A percentile compares a stretch with the other conserved stretches of the same genome.
Evolutionary conservation across 2,888 invertebrate species (phyloP).

Genomic region (Perithous albicinctus): DNA sequence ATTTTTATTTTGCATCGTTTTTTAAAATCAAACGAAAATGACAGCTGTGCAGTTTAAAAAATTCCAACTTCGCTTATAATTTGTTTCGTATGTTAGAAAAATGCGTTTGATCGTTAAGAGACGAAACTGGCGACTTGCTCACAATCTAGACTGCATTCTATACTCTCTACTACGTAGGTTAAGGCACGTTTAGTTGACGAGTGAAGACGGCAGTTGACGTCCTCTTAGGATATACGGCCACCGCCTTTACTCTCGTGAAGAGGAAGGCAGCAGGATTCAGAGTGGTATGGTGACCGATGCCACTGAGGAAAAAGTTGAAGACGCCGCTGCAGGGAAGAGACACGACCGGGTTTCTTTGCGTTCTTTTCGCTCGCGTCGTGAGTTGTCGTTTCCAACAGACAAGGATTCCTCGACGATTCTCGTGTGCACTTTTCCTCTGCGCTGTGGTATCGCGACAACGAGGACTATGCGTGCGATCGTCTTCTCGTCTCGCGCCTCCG

Average conservation of each 20-base stretch:
- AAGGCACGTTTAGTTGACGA: slow-evolving; percentile 44
- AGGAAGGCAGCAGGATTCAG: slow-evolving; percentile 43
- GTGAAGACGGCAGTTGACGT: slow-evolving; percentile 33
- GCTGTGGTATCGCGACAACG: slow-evolving; percentile 28
- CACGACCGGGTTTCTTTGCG: slow-evolving; percentile 62
- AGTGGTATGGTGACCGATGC: slow-evolving; percentile 44
- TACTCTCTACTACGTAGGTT: slow-evolving; percentile 2
- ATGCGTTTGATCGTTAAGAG: neutral
- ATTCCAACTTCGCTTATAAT: neutral
- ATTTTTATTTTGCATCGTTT: no score
- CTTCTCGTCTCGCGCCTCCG: slow-evolving; percentile 44
- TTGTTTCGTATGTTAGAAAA: neutral
- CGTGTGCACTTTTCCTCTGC: slow-evolving; percentile 16
- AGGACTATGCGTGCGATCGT: slow-evolving; percentile 2
- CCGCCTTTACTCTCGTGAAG: slow-evolving; percentile 14
- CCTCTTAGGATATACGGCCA: slow-evolving; percentile 29
- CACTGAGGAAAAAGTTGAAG: slow-evolving; percentile 69
- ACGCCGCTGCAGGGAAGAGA: slow-evolving; percentile 48
- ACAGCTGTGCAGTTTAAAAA: neutral
- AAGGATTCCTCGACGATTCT: slow-evolving; percentile 44
- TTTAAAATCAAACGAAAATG: no score
- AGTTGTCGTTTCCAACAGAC: slow-evolving; percentile 45
- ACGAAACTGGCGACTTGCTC: neutral
- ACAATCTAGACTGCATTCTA: neutral
- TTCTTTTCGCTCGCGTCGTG: slow-evolving; percentile 35